phyloP scores from a whole-genome alignment of 2,888 invertebrate genomes.

The Anoplius nigerrimus region DNA sequence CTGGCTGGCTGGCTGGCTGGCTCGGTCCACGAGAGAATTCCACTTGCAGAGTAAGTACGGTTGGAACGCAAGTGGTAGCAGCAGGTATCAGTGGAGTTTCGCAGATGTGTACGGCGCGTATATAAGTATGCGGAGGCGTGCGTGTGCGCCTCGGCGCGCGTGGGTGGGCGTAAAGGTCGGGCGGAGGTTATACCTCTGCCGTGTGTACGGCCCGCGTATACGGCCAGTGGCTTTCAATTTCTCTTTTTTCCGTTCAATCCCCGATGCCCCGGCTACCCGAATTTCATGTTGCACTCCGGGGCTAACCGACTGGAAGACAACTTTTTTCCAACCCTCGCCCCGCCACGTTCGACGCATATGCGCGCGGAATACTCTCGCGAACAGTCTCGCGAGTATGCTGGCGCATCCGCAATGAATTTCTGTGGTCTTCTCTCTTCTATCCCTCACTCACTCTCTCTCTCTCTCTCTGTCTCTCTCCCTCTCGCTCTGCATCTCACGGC shows the following conservation, averaged over 20 bases:
- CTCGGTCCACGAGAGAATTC: conserved; percentile 53
- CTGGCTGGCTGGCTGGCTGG: conserved; percentile 32
- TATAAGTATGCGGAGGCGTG: conserved; percentile 12
- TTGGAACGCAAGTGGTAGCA: conserved; percentile 37
- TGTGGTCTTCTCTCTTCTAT: too few species aligned
- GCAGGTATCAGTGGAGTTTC: conserved; percentile 40
- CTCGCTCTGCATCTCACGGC: too few species aligned
- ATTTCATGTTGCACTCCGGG: conserved; percentile 9
- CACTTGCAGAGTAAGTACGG: conserved; percentile 47
- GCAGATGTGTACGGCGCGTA: conserved; percentile 19
- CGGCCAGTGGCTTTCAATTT: conserved; percentile 42
- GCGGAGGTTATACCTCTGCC: background rate
- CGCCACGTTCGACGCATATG: background rate
- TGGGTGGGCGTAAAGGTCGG: conserved; percentile 4
- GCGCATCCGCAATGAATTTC: too few species aligned
- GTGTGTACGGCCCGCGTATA: conserved; percentile 1
- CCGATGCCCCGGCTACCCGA: conserved; percentile 19
- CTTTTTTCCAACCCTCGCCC: background rate
- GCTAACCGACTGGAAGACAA: too few species aligned
- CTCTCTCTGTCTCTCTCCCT: too few species aligned
- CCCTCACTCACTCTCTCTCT: too few species aligned
- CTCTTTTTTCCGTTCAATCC: conserved; percentile 10
- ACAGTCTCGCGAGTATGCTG: too few species aligned
- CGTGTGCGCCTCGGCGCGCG: conserved; percentile 13
- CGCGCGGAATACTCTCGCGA: too few species aligned